Conservation (phyloP, 2,113 vertebrate genomes). For the Indicator indicator region DNA sequence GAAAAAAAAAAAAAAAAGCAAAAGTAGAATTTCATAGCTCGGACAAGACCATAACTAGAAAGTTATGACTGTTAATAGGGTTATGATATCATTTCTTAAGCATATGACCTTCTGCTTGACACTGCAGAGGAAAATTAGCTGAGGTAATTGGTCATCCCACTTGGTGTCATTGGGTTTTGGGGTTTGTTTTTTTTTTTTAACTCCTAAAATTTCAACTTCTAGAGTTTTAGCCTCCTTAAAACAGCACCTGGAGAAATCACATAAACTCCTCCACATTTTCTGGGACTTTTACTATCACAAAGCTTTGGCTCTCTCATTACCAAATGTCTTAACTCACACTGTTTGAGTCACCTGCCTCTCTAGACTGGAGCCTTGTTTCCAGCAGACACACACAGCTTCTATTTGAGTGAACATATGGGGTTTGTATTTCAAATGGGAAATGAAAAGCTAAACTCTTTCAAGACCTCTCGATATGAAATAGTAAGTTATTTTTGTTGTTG, state of each 20-base stretch:
- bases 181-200: background rate
- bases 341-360: background rate
- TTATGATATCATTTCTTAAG: slow-evolving; percentile 17
- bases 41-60: slow-evolving; percentile 3
- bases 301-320: background rate
- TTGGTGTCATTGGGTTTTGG: background rate
- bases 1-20: background rate
- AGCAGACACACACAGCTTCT: background rate
- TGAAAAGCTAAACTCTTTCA: background rate
- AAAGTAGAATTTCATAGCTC: slow-evolving; percentile 3
- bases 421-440: background rate
- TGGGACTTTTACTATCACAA: background rate
- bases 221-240: background rate
- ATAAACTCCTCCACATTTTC: background rate
- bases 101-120: background rate
- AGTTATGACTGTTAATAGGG: slow-evolving; percentile 1
- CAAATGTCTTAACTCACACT: background rate
- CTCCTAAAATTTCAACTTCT: background rate
- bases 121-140: background rate
- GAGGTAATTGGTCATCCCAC: background rate
- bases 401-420: accelerated
- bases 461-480: background rate
- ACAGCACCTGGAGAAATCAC: background rate
- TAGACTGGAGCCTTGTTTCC: background rate
- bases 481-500: background rate